A percentile compares a stretch with the other conserved stretches of the same genome.
Conservation (phyloP, 2,888 invertebrate genomes). For the Sesamia inferens region DNA sequence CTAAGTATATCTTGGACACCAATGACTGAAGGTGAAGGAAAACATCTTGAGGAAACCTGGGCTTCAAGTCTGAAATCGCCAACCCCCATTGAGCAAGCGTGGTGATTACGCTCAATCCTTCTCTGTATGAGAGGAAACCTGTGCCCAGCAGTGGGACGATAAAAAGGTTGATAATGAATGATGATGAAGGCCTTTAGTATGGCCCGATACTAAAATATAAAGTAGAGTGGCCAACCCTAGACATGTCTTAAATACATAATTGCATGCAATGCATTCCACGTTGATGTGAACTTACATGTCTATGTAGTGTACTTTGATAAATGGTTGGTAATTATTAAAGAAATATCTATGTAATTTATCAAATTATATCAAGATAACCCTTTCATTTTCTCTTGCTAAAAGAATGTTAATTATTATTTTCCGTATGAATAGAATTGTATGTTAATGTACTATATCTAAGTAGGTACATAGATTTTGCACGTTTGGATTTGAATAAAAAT, state of each 20-base stretch:
- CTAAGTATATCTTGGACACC: too few relatives aligned
- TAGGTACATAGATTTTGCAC: constrained; percentile 1
- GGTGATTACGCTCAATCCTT: too few relatives aligned
- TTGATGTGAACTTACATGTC: constrained; percentile 30
- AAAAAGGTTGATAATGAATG: too few relatives aligned
- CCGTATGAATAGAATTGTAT: background rate
- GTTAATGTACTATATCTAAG: too few relatives aligned
- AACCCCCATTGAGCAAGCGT: too few relatives aligned
- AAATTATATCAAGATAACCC: constrained; percentile 28
- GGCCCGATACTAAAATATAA: background rate
- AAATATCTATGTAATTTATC: constrained; percentile 33
- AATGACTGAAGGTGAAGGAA: too few relatives aligned
- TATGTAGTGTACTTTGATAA: constrained; percentile 34
- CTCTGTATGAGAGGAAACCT: too few relatives aligned
- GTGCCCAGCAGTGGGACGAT: too few relatives aligned
- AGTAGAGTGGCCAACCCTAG: background rate
- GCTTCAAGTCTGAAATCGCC: too few relatives aligned
- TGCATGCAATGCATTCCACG: constrained; percentile 29
- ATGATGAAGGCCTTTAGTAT: too few relatives aligned
- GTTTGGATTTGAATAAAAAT: background rate
- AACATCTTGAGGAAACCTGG: too few relatives aligned
- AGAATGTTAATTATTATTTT: constrained; percentile 6
- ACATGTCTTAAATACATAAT: background rate
- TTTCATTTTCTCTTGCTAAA: constrained; percentile 10
- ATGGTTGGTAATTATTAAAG: constrained; percentile 48